Percentiles rank a stretch among this genome's conserved stretches.
Evolutionary conservation across 2,888 invertebrate genomes (phyloP).

Genomic region (Agrilus biguttatus): DNA sequence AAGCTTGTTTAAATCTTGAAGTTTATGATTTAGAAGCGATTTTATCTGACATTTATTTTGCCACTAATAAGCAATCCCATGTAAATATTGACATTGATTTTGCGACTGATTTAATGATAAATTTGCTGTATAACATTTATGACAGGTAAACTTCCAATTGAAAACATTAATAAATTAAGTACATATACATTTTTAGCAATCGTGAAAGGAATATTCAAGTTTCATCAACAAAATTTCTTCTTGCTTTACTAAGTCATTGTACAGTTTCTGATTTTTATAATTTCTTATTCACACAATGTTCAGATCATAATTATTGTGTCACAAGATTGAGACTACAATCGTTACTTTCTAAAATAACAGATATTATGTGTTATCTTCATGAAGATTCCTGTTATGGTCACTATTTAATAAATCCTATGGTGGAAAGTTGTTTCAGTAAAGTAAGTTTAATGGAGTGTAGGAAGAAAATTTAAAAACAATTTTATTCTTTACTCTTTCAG

Average conservation of each 20-base stretch:
- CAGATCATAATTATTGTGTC: constrained; percentile 63
- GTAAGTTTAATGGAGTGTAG: constrained; percentile 27
- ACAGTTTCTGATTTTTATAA: constrained; percentile 46
- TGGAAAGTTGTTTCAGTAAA: constrained; percentile 60
- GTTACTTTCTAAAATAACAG: constrained; percentile 46
- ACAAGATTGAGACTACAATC: constrained; percentile 46
- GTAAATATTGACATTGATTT: constrained; percentile 46
- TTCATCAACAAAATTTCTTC: constrained; percentile 49
- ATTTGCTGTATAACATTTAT: constrained; percentile 51
- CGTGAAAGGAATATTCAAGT: constrained; percentile 48
- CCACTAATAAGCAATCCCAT: constrained; percentile 50
- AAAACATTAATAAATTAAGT: not conserved
- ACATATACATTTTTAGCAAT: constrained; percentile 32
- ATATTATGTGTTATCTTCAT: constrained; percentile 46
- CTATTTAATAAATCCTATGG: constrained; percentile 46
- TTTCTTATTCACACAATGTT: constrained; percentile 54
- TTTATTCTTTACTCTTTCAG: constrained; percentile 26
- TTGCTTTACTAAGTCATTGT: constrained; percentile 52
- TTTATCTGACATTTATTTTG: constrained; percentile 59
- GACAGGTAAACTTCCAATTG: constrained; percentile 40
- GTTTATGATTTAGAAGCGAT: constrained; percentile 56
- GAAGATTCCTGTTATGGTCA: constrained; percentile 46
- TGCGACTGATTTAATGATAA: constrained; percentile 47
- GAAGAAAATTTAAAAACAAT: constrained; percentile 1
- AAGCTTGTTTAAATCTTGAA: constrained; percentile 51